phyloP scores from a whole-genome alignment of 1,140 invertebrate genomes.

The Latrodectus geometricus region DNA sequence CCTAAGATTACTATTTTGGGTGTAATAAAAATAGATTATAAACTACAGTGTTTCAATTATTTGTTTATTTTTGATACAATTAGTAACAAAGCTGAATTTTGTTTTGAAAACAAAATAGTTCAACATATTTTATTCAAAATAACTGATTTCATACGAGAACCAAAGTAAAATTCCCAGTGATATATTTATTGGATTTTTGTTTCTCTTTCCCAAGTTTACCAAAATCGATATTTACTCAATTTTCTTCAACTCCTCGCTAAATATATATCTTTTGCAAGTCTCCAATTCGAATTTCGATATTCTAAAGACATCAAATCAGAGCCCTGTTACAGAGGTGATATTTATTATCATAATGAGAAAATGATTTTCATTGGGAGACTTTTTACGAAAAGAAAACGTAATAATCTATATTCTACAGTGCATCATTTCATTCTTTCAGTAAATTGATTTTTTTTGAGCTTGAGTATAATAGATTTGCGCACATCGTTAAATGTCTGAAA shows the following conservation, averaged over 20 bases:
- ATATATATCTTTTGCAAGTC: neutral
- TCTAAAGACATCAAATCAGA: neutral
- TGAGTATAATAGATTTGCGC: too few species aligned
- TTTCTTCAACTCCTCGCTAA: neutral
- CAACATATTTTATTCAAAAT: neutral
- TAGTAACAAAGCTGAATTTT: too few species aligned
- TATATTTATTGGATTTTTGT: neutral
- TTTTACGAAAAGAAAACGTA: neutral
- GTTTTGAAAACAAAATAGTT: too few species aligned
- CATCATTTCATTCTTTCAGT: too few species aligned
- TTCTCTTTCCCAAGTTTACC: neutral
- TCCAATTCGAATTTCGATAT: neutral
- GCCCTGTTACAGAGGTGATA: neutral
- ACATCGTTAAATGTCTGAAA: too few species aligned
- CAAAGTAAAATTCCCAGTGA: neutral
- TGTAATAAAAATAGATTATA: too few species aligned
- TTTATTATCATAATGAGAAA: conserved; percentile 32
- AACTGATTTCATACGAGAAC: neutral
- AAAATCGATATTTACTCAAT: neutral
- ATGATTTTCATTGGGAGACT: conserved; percentile 11
- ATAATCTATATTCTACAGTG: neutral
- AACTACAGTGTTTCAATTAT: too few species aligned
- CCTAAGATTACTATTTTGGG: too few species aligned
- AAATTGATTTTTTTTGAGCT: too few species aligned
- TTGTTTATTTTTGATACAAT: too few species aligned